These are phyloP conservation scores for Cyclura pinguis DNA, from an alignment of 2,797 vertebrate species.

Conservation along the genomic window DNA sequence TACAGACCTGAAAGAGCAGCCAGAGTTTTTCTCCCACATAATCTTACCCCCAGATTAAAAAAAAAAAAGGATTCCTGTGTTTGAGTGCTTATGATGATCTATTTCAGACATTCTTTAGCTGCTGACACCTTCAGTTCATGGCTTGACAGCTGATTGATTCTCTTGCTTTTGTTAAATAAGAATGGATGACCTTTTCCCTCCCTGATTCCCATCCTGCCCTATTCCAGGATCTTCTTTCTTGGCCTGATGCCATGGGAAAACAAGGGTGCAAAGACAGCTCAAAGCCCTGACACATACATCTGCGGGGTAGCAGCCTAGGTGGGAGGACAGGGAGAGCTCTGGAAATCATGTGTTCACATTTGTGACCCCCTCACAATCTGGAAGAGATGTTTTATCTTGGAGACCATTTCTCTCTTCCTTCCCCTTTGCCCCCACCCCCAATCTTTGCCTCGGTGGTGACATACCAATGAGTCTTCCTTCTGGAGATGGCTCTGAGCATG, in stretches of 20 bases:
- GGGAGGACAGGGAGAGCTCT: slow-evolving; percentile 38
- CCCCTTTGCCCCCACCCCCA: not conserved
- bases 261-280: slow-evolving; percentile 36
- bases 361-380: slow-evolving; percentile 41
- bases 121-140: slow-evolving; percentile 9
- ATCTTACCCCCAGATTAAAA: slow-evolving; percentile 24
- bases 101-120: slow-evolving; percentile 54
- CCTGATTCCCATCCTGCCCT: slow-evolving; percentile 50
- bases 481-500: slow-evolving; percentile 47
- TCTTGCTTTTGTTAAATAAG: slow-evolving; percentile 68
- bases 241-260: slow-evolving; percentile 73
- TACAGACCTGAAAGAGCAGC: slow-evolving; percentile 46
- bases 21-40: not conserved
- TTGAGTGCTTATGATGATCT: slow-evolving; percentile 40
- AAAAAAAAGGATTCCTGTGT: not conserved
- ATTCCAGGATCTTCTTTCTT: slow-evolving; percentile 50
- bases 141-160: slow-evolving; percentile 67
- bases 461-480: slow-evolving; percentile 19
- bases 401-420: slow-evolving; percentile 30
- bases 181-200: slow-evolving; percentile 71
- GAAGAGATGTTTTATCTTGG: slow-evolving; percentile 34
- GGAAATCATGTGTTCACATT: slow-evolving; percentile 69
- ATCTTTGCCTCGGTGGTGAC: slow-evolving; percentile 17
- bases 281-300: slow-evolving; percentile 62
- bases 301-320: not conserved